Evolutionary conservation across 2,113 vertebrate species (phyloP).

Genomic region (Nannospalax galili): DNA sequence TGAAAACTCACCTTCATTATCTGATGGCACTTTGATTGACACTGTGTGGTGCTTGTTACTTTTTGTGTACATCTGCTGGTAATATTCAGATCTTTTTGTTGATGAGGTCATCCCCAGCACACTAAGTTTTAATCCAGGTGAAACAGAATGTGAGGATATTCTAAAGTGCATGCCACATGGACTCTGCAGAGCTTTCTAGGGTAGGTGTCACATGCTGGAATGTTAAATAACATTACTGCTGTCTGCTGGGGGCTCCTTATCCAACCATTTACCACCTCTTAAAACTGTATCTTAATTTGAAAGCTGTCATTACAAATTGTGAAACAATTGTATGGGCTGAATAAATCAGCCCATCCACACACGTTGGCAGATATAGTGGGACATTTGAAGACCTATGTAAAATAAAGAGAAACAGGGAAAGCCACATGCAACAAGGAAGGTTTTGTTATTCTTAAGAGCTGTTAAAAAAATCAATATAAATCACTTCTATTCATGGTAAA

Average conservation of each 20-base stretch:
- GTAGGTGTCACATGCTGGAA: constrained; percentile 68
- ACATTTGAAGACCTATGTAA: neutral
- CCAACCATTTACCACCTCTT: constrained; percentile 74
- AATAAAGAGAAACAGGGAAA: constrained; percentile 64
- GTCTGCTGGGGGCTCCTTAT: constrained; percentile 43
- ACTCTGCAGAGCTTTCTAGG: constrained; percentile 73
- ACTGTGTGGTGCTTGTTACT: neutral
- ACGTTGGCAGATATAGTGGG: constrained; percentile 16
- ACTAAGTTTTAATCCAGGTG: constrained; percentile 54
- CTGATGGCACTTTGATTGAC: constrained; percentile 4
- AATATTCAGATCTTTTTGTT: constrained; percentile 38
- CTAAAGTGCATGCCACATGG: constrained; percentile 40
- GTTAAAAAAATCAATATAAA: constrained; percentile 85
- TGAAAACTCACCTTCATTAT: neutral
- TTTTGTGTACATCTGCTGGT: constrained; percentile 15
- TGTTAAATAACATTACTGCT: constrained; percentile 68
- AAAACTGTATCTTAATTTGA: constrained; percentile 71
- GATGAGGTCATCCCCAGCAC: constrained; percentile 45
- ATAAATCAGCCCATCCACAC: constrained; percentile 34
- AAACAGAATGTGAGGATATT: constrained; percentile 41
- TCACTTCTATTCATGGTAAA: constrained; percentile 83
- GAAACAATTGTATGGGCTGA: neutral
- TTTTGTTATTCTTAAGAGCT: constrained; percentile 80
- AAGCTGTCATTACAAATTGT: constrained; percentile 73
- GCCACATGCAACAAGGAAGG: constrained; percentile 65